phyloP scores from a whole-genome alignment of 2,888 invertebrate genomes.

The Drosophila cognata region DNA sequence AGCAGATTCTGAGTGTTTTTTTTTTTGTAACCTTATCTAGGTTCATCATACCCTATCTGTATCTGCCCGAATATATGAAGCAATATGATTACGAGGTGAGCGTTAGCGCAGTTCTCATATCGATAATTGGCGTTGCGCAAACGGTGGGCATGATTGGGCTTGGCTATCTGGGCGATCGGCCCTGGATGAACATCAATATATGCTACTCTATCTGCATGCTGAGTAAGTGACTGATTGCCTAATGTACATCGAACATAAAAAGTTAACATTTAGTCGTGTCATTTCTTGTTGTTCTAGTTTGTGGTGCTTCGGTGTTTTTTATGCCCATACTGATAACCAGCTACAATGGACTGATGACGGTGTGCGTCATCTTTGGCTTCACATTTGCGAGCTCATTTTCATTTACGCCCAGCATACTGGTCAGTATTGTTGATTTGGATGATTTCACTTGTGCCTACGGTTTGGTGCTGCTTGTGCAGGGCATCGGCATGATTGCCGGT shows the following conservation, averaged over 20 bases:
- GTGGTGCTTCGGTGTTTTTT: slow-evolving; percentile 83
- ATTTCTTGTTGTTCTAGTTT: slow-evolving; percentile 68
- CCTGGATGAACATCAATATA: slow-evolving; percentile 92
- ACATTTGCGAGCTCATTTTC: slow-evolving; percentile 96
- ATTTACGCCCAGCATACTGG: slow-evolving; percentile 95
- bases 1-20: not conserved
- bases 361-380: slow-evolving; percentile 91
- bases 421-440: slow-evolving; percentile 94
- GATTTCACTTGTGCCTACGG: slow-evolving; percentile 97
- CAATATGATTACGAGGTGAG: slow-evolving; percentile 89
- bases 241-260: not conserved
- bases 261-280: not conserved
- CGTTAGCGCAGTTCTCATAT: slow-evolving; percentile 92
- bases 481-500: slow-evolving; percentile 95
- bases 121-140: slow-evolving; percentile 95
- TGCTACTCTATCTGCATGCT: slow-evolving; percentile 93
- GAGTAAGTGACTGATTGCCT: slow-evolving; percentile 70
- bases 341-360: slow-evolving; percentile 76
- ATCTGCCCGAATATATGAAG: slow-evolving; percentile 93
- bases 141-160: slow-evolving; percentile 95
- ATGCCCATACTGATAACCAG: slow-evolving; percentile 82
- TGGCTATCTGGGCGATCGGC: slow-evolving; percentile 95
- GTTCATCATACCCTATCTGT: slow-evolving; percentile 98
- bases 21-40: slow-evolving; percentile 85
- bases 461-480: slow-evolving; percentile 94